Evolutionary conservation across 2,113 vertebrate genomes (phyloP).

Genomic region (Cheilinus undulatus): DNA sequence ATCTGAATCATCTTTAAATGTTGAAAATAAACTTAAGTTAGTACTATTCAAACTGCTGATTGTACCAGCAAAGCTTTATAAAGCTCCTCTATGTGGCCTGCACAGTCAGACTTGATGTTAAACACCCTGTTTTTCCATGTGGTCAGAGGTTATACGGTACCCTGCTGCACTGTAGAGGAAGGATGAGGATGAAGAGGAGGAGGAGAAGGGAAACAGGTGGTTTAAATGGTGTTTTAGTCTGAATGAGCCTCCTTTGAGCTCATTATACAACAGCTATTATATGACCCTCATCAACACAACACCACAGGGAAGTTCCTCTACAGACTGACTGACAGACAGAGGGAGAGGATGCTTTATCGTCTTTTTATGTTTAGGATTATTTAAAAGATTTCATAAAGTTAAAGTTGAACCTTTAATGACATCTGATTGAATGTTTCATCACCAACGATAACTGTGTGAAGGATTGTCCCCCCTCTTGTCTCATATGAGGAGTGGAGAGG

Average conservation of each 20-base stretch:
- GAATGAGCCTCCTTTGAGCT: slow-evolving; percentile 58
- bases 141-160: not conserved
- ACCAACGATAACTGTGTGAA: not conserved
- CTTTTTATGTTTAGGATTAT: no score
- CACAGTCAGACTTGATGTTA: no score
- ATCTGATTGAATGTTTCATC: not conserved
- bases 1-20: no score
- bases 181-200: slow-evolving; percentile 42
- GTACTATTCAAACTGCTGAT: no score
- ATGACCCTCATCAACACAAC: slow-evolving; percentile 21
- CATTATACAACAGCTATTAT: slow-evolving; percentile 49
- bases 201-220: slow-evolving; percentile 69
- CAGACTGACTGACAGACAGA: slow-evolving; percentile 22
- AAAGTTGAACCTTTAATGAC: no score
- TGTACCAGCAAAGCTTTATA: no score
- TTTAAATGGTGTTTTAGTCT: slow-evolving; percentile 54
- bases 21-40: no score
- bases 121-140: no score
- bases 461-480: not conserved
- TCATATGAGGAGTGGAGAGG: slow-evolving; percentile 28
- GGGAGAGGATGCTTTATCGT: not conserved
- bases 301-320: not conserved
- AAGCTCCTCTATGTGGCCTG: no score
- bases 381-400: no score
- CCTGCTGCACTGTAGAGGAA: slow-evolving; percentile 30